Evolutionary conservation across 1,140 invertebrate genomes (phyloP).

Genomic region (Saxidomus purpurata): DNA sequence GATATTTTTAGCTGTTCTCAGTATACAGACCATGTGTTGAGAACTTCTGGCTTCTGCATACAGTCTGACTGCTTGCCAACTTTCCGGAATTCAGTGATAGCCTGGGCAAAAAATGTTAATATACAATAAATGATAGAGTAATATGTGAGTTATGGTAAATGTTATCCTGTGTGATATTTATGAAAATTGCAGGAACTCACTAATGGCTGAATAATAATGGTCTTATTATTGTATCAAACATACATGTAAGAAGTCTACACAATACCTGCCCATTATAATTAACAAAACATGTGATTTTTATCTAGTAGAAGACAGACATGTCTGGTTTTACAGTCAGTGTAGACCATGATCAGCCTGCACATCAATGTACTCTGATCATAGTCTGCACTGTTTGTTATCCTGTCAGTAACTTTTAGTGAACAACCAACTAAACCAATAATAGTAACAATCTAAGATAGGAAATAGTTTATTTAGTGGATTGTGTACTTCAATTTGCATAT

Average conservation of each 20-base stretch:
- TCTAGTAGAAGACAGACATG: too few species aligned
- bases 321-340: too few species aligned
- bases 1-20: not conserved
- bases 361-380: too few species aligned
- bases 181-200: not conserved
- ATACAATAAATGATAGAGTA: not conserved
- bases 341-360: too few species aligned
- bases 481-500: too few species aligned
- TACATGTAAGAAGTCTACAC: not conserved
- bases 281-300: too few species aligned
- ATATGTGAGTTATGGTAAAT: constrained; percentile 15
- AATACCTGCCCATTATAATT: too few species aligned
- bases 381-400: too few species aligned
- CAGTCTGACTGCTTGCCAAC: not conserved
- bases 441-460: too few species aligned
- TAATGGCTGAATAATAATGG: not conserved
- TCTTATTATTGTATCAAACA: not conserved
- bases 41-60: not conserved
- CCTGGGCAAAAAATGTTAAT: constrained; percentile 12
- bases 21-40: not conserved
- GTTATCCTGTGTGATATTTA: not conserved
- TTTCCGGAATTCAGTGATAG: not conserved
- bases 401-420: too few species aligned
- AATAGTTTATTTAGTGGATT: too few species aligned
- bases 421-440: too few species aligned